These are phyloP conservation scores for Eueides isabella DNA, from an alignment of 1,140 invertebrate species.

Conservation along the genomic window DNA sequence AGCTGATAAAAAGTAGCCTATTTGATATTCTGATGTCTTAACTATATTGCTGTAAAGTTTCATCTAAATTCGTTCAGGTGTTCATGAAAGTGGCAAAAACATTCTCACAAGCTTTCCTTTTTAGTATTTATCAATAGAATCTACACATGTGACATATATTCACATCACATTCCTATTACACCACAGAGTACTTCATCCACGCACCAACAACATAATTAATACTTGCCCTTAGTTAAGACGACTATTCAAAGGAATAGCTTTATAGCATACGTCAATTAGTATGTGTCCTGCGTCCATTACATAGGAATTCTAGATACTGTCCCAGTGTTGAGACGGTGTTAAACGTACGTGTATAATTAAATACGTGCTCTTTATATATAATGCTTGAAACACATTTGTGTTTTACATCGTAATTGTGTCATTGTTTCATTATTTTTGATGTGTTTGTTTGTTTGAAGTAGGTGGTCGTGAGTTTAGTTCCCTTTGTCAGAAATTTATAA, in stretches of 20 bases:
- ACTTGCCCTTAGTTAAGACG: not conserved
- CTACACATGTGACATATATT: too few relatives aligned
- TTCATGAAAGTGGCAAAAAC: too few relatives aligned
- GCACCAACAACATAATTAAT: not conserved
- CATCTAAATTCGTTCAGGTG: too few relatives aligned
- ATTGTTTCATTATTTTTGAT: not conserved
- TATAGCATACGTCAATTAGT: not conserved
- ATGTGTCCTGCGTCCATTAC: slow-evolving; percentile 2
- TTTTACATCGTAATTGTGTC: not conserved
- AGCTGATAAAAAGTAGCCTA: too few relatives aligned
- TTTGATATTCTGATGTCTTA: too few relatives aligned
- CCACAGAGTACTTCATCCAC: not conserved
- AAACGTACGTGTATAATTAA: slow-evolving; percentile 7
- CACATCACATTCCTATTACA: not conserved
- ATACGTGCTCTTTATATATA: slow-evolving; percentile 4
- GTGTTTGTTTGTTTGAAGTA: not conserved
- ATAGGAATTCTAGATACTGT: slow-evolving; percentile 12
- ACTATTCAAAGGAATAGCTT: not conserved
- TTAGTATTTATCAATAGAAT: too few relatives aligned
- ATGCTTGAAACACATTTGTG: not conserved
- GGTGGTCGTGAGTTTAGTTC: not conserved
- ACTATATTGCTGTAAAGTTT: too few relatives aligned
- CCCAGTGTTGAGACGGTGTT: not conserved
- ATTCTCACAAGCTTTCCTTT: too few relatives aligned
- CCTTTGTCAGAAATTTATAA: not conserved